Base-by-base conservation (phyloP, 1,140 invertebrate genomes). In the Penaeus chinensis region DNA sequence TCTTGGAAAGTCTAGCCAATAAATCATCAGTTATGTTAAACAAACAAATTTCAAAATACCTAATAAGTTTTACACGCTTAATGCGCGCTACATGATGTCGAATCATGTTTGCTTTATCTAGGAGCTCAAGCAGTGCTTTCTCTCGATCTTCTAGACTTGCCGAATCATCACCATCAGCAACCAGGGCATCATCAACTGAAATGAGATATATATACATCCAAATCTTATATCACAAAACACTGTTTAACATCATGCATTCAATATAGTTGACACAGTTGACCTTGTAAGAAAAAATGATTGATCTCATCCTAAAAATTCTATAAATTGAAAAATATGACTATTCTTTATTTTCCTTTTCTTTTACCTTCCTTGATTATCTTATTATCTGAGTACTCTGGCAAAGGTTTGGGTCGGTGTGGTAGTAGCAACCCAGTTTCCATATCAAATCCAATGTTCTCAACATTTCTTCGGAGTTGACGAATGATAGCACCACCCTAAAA, bases 401-500 rank as follows among this genome's bases (percentile, higher is more conserved):
- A 82, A 77, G 89, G 85, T 83, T 90, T 89, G 79, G 88, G 89
- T 54, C 91, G 89, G 60, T 91, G 91, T 22, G 90, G 92, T 91
- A 90, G 85, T 84, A 93, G 92, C 27, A 93, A 90, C 11, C 93
- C 93, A 61, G 93, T 93, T 19, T 92, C 91, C 63, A 90, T 89
- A 91, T 94, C 93, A 91, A 93, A 94, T 11, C 95, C 96, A 60
- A 95, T 94, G 19, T 93, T 92, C 85, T 96, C 95, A 8, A 96
- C 92, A 88, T 96, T 96, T 90, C 95, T 95, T 7, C 95, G 93
- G 8, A 86, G 95, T 91, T 96, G 94, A 32, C 96, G 94, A 90
- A 98, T 95, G 20, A 98, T 93, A 0, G 93, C 92, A 42, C 94
- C 94, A 76, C 96, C 96, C 93, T 93, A 85, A 71, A 91, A 89